Percentiles rank a stretch among this genome's conserved stretches.
These are phyloP conservation scores for Helogale parvula DNA, from an alignment of 2,113 vertebrate species.

Conservation along the genomic window DNA sequence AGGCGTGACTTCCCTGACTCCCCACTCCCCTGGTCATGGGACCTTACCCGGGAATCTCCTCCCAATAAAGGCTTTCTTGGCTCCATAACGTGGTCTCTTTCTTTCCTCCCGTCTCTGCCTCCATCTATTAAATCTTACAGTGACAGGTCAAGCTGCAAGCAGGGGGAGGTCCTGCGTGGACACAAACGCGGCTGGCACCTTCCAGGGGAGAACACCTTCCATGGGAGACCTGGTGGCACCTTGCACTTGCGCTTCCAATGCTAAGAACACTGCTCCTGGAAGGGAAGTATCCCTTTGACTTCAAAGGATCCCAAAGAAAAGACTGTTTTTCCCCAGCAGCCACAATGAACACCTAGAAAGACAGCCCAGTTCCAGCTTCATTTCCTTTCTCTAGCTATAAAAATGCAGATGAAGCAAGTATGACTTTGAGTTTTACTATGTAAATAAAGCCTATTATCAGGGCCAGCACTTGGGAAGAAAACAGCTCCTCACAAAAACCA, in stretches of 20 bases:
- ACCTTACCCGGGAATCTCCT: too few relatives aligned
- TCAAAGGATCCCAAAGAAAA: neutral
- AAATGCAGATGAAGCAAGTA: conserved; percentile 67
- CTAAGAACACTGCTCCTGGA: neutral
- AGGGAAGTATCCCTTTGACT: neutral
- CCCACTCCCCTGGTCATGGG: too few relatives aligned
- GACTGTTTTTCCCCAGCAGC: neutral
- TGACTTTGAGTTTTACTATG: conserved; percentile 66
- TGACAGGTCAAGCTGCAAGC: neutral
- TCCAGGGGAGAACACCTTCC: neutral
- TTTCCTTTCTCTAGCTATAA: conserved; percentile 53
- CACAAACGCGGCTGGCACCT: accelerated
- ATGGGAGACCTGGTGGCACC: neutral
- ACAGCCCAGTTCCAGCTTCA: neutral
- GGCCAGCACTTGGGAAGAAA: neutral
- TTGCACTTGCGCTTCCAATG: neutral
- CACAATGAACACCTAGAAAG: neutral
- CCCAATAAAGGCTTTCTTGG: too few relatives aligned
- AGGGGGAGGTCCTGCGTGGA: accelerated
- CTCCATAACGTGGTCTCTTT: too few relatives aligned
- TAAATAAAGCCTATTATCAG: conserved; percentile 65
- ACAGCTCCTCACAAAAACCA: neutral
- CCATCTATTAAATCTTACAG: too few relatives aligned
- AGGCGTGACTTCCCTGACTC: too few relatives aligned
- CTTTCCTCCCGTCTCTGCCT: too few relatives aligned